These are phyloP conservation scores for Channa argus DNA, from an alignment of 2,113 vertebrate genomes.

Conservation along the genomic window DNA sequence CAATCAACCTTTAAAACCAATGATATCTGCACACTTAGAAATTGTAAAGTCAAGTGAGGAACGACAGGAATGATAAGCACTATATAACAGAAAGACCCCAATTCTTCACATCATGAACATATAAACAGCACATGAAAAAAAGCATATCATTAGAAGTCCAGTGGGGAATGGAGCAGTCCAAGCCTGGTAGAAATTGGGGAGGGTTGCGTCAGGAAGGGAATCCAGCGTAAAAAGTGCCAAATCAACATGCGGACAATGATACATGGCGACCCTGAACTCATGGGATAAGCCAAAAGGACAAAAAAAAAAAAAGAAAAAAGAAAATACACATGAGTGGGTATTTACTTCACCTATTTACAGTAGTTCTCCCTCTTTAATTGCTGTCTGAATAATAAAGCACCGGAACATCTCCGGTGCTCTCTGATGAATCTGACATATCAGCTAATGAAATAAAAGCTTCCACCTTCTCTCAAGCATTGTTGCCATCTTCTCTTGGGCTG, in stretches of 20 bases:
- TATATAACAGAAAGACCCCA: conserved; percentile 24
- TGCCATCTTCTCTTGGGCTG: conserved; percentile 58
- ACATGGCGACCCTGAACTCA: no score
- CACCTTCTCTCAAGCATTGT: conserved; percentile 55
- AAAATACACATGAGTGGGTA: conserved; percentile 42
- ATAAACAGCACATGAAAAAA: conserved; percentile 44
- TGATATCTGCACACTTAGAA: neutral
- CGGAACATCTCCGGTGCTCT: conserved; percentile 52
- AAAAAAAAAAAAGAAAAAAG: no score
- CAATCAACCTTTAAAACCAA: conserved; percentile 6
- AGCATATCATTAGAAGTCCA: conserved; percentile 46
- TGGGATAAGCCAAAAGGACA: no score
- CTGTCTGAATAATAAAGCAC: conserved; percentile 67
- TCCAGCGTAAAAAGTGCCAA: no score
- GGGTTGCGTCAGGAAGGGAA: no score
- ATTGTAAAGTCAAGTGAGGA: conserved; percentile 14
- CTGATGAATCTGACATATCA: conserved; percentile 66
- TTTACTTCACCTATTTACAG: conserved; percentile 64
- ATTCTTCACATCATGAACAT: conserved; percentile 31
- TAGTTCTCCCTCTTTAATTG: conserved; percentile 67
- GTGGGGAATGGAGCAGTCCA: conserved; percentile 44
- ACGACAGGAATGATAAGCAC: conserved; percentile 31
- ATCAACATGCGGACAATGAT: no score
- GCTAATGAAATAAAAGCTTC: conserved; percentile 79
- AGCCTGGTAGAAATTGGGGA: no score